Conservation (phyloP, 2,888 invertebrate species). For the Dyspetes luteomarginatus region DNA sequence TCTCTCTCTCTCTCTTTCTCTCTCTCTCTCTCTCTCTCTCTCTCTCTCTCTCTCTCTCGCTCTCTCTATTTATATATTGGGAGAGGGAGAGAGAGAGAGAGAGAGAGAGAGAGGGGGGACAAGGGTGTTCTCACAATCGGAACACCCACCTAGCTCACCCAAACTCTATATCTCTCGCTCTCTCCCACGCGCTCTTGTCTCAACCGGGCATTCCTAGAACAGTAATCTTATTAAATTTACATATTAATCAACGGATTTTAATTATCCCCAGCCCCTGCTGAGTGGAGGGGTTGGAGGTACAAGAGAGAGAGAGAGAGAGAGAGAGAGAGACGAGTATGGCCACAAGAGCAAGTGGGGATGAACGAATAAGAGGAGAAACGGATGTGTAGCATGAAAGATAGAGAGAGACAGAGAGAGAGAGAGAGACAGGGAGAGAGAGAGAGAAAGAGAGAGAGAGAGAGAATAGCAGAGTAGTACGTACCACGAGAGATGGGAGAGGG, state of each 20-base stretch:
- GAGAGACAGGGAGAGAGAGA: conserved; percentile 68
- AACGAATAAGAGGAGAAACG: conserved; percentile 66
- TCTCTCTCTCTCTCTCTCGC: not conserved
- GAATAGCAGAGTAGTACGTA: conserved; percentile 52
- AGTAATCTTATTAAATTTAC: conserved; percentile 99
- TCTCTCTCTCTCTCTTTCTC: not conserved
- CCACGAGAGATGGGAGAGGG: conserved; percentile 55
- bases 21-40: not conserved
- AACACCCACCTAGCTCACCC: conserved; percentile 60
- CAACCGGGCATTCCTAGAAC: conserved; percentile 91
- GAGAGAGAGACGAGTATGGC: conserved; percentile 69
- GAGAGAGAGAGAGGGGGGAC: conserved; percentile 9
- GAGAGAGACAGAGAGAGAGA: conserved; percentile 66
- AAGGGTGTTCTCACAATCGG: conserved; percentile 65
- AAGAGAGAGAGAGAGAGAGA: conserved; percentile 66
- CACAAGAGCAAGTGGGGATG: conserved; percentile 60
- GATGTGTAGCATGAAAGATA: conserved; percentile 56
- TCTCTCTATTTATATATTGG: not conserved
- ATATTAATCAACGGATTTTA: conserved; percentile 99
- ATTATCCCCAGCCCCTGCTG: conserved; percentile 91
- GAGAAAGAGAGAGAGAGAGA: conserved; percentile 50
- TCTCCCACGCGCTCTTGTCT: conserved; percentile 77
- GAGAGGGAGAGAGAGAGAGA: not conserved
- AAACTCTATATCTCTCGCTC: conserved; percentile 22
- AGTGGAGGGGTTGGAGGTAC: conserved; percentile 68